Conservation (phyloP, 2,113 vertebrate species). For the Tragelaphus scriptus region DNA sequence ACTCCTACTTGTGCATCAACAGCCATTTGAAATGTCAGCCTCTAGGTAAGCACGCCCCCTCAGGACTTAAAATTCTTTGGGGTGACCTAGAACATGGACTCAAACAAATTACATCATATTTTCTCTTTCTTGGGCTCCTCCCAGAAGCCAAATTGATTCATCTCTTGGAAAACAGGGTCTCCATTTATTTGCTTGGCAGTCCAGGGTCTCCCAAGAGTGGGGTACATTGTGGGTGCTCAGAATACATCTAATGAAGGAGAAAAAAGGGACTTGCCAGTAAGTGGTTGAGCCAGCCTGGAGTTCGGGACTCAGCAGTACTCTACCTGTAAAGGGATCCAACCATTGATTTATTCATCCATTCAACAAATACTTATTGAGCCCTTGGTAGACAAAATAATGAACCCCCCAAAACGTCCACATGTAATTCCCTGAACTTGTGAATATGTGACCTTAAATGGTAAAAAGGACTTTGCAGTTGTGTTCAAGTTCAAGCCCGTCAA, state of each 20-base stretch:
- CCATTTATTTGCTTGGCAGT: not conserved
- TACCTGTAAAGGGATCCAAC: not conserved
- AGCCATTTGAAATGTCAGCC: conserved; percentile 39
- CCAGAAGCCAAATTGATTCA: not conserved
- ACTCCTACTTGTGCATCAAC: not conserved
- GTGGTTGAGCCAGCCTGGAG: not conserved
- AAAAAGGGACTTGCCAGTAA: not conserved
- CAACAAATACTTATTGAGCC: not conserved
- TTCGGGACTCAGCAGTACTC: not conserved
- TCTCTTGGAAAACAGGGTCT: not conserved
- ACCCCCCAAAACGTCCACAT: accelerated
- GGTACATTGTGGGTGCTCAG: not conserved
- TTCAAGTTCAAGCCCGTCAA: not conserved
- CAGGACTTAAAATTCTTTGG: not conserved
- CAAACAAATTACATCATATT: not conserved
- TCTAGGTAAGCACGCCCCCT: not conserved
- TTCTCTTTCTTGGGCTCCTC: not conserved
- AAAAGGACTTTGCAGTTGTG: not conserved
- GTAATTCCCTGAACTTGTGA: not conserved
- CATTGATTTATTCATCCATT: not conserved
- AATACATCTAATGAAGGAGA: not conserved
- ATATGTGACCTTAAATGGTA: not conserved
- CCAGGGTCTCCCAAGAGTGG: not conserved
- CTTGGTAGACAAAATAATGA: not conserved
- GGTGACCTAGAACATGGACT: not conserved